Conservation (phyloP, 2,888 invertebrate species). For the Thysanoteuthis rhombus region DNA sequence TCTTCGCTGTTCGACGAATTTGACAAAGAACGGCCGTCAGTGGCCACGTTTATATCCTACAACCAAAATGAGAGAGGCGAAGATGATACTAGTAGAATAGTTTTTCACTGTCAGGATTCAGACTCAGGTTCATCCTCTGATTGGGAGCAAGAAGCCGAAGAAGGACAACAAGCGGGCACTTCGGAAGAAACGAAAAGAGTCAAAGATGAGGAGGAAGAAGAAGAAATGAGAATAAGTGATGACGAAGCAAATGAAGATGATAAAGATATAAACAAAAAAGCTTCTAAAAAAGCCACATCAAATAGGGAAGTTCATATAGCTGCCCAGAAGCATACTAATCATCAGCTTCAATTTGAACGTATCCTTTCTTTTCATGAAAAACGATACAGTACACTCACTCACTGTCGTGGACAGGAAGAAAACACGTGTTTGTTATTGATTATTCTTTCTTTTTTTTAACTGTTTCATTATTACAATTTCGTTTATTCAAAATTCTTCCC, state of each 20-base stretch:
- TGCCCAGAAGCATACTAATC: constrained; percentile 39
- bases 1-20: constrained; percentile 60
- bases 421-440: not conserved
- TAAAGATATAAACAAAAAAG: constrained; percentile 35
- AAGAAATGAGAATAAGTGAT: constrained; percentile 33
- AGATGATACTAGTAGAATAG: constrained; percentile 47
- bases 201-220: constrained; percentile 42
- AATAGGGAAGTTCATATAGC: constrained; percentile 36
- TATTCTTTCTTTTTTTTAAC: not conserved
- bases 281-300: constrained; percentile 22
- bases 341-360: constrained; percentile 54
- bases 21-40: constrained; percentile 55
- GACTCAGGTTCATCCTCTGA: constrained; percentile 34
- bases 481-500: too few species aligned
- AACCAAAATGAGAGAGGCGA: constrained; percentile 44
- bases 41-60: constrained; percentile 51
- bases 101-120: constrained; percentile 40
- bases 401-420: not conserved
- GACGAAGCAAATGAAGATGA: constrained; percentile 41
- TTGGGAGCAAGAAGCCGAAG: constrained; percentile 35
- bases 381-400: not conserved
- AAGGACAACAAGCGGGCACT: constrained; percentile 40
- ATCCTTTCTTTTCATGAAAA: constrained; percentile 44
- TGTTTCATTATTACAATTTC: not conserved
- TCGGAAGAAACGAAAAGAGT: constrained; percentile 36